Conservation (phyloP, 2,888 invertebrate species). For the Embidobia sp. region DNA sequence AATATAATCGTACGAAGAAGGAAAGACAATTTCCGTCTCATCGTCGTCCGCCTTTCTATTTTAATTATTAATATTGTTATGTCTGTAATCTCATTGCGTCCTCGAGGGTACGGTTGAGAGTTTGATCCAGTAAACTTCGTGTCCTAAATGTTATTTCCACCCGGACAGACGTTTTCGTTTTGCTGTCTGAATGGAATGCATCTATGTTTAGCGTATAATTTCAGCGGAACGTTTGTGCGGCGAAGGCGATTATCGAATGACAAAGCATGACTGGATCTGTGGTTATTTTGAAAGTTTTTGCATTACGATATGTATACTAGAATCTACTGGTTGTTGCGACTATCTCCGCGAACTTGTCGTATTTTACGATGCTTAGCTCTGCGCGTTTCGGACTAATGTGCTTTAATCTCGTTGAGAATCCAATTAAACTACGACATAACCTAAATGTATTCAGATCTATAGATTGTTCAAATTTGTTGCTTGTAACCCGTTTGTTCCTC, state of each 20-base stretch:
- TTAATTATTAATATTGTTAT: slow-evolving; percentile 55
- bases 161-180: slow-evolving; percentile 43
- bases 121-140: slow-evolving; percentile 54
- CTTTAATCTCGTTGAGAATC: slow-evolving; percentile 76
- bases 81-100: slow-evolving; percentile 40
- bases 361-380: slow-evolving; percentile 49
- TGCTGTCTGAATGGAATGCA: slow-evolving; percentile 42
- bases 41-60: slow-evolving; percentile 33
- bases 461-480: slow-evolving; percentile 59
- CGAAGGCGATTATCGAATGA: slow-evolving; percentile 52
- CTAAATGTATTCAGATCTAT: slow-evolving; percentile 52
- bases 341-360: slow-evolving; percentile 48
- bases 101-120: slow-evolving; percentile 43
- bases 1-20: slow-evolving; percentile 7
- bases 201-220: slow-evolving; percentile 53
- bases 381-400: slow-evolving; percentile 61
- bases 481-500: slow-evolving; percentile 29
- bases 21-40: slow-evolving; percentile 27
- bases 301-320: slow-evolving; percentile 44
- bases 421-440: slow-evolving; percentile 74
- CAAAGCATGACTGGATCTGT: slow-evolving; percentile 49
- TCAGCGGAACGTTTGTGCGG: slow-evolving; percentile 36
- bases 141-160: slow-evolving; percentile 45
- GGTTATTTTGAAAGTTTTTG: slow-evolving; percentile 55
- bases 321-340: slow-evolving; percentile 44